These are phyloP conservation scores for Margarornis squamiger DNA, from an alignment of 2,797 vertebrate genomes.

Conservation along the genomic window DNA sequence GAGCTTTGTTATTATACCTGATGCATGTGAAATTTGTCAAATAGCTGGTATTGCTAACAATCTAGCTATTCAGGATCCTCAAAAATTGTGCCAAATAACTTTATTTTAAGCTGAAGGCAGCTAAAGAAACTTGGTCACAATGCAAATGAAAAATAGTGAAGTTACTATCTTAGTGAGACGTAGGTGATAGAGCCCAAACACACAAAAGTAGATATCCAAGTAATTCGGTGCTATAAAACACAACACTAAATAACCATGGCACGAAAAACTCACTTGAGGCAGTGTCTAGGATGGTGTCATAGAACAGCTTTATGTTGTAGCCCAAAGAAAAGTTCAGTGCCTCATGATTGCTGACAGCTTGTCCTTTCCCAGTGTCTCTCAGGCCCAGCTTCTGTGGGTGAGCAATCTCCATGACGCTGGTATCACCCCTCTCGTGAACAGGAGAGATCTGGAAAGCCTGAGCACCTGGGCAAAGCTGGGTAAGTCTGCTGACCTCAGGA, in stretches of 20 bases:
- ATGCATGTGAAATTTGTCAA: neutral
- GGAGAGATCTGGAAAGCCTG: neutral
- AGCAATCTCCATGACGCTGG: accelerated
- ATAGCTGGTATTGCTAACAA: neutral
- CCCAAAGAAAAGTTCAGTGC: neutral
- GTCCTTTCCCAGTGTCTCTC: neutral
- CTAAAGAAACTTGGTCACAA: neutral
- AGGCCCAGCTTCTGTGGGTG: neutral
- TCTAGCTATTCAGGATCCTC: neutral
- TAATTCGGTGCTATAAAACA: neutral
- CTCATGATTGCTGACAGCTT: neutral
- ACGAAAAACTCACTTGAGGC: neutral
- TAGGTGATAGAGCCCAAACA: accelerated
- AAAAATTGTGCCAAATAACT: neutral
- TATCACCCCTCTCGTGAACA: neutral
- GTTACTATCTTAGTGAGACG: neutral
- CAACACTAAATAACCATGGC: neutral
- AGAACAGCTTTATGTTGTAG: neutral
- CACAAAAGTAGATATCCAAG: neutral
- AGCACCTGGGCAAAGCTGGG: neutral
- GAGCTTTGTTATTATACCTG: neutral
- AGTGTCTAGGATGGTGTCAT: neutral
- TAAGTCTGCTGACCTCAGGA: neutral
- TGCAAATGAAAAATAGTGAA: neutral
- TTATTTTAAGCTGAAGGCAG: neutral